A percentile compares a stretch with the other conserved stretches of the same genome.
These are phyloP conservation scores for Pasiphila rectangulata DNA, from an alignment of 2,888 invertebrate genomes.

Conservation along the genomic window DNA sequence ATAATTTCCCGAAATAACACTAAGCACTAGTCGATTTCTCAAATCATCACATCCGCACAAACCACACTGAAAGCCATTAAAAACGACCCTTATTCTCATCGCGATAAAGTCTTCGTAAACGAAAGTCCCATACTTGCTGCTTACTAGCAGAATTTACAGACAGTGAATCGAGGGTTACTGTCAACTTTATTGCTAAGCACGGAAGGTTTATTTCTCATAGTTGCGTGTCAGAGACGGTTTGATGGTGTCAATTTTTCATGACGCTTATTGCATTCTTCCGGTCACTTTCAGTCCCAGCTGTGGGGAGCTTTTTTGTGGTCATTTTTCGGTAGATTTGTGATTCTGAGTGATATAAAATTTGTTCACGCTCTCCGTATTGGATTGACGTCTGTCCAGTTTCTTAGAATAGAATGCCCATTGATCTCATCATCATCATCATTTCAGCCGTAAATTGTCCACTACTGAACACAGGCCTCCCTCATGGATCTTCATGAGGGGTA, in stretches of 20 bases:
- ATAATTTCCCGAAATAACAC: constrained; percentile 31
- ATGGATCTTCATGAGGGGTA: too few relatives aligned
- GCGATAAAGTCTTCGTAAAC: neutral
- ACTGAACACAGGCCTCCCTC: too few relatives aligned
- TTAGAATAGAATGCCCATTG: too few relatives aligned
- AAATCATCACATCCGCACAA: constrained; percentile 14
- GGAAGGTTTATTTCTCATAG: constrained; percentile 2
- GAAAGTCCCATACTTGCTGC: neutral
- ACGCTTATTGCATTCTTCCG: constrained; percentile 45
- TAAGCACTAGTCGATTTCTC: constrained; percentile 38
- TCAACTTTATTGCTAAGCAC: neutral
- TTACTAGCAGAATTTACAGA: neutral
- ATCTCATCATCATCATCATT: too few relatives aligned
- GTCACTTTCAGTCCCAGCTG: constrained; percentile 44
- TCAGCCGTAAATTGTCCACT: too few relatives aligned
- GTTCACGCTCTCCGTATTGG: neutral
- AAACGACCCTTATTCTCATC: constrained; percentile 8
- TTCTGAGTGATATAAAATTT: constrained; percentile 9
- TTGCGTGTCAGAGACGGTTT: constrained; percentile 34
- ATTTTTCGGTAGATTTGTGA: neutral
- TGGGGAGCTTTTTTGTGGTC: constrained; percentile 39
- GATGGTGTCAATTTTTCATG: constrained; percentile 63
- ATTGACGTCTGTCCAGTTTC: too few relatives aligned
- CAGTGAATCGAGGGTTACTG: neutral
- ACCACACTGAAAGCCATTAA: neutral